phyloP scores from a whole-genome alignment of 2,888 invertebrate species.

The Sinhomidia bicolor region DNA sequence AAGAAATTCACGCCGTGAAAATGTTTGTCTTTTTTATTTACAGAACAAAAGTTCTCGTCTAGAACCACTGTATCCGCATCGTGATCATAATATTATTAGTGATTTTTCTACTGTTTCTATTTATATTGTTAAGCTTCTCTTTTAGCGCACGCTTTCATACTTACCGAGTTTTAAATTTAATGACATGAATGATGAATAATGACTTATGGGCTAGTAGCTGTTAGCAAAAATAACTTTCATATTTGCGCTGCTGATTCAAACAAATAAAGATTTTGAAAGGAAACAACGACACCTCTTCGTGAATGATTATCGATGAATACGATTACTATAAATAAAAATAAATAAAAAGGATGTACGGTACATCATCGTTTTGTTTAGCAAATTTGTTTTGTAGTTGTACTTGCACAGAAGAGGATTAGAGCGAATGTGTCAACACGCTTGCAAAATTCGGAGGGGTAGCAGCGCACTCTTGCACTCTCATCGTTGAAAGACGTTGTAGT shows the following conservation, averaged over 20 bases:
- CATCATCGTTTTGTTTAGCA: not conserved
- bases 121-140: too few species aligned
- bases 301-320: slow-evolving; percentile 33
- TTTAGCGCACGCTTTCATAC: too few species aligned
- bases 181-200: not conserved
- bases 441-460: slow-evolving; percentile 28
- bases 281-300: not conserved
- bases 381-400: slow-evolving; percentile 1
- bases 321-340: not conserved
- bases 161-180: not conserved
- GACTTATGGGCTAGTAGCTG: not conserved
- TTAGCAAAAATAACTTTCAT: not conserved
- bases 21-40: too few species aligned
- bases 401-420: slow-evolving; percentile 38
- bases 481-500: not conserved
- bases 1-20: too few species aligned
- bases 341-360: not conserved
- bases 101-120: too few species aligned
- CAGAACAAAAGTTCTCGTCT: too few species aligned
- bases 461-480: not conserved
- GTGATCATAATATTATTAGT: too few species aligned
- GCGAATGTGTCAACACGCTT: slow-evolving; percentile 60
- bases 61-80: too few species aligned
- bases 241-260: not conserved
- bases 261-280: not conserved